Evolutionary conservation across 2,113 vertebrate genomes (phyloP).

Genomic region (Petrocephalus zakoni): DNA sequence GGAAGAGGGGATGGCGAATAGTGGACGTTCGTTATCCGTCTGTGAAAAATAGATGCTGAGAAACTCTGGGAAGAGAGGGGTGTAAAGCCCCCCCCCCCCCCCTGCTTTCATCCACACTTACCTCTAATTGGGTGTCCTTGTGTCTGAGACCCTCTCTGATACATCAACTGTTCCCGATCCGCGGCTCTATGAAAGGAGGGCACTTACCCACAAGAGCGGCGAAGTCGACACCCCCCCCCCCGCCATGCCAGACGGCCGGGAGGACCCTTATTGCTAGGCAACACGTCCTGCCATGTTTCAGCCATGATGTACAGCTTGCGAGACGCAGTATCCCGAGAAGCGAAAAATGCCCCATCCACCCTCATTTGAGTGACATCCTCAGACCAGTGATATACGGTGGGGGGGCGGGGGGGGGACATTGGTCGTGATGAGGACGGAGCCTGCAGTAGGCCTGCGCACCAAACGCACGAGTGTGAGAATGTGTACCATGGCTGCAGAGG

Average conservation of each 20-base stretch:
- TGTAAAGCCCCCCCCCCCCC: background rate
- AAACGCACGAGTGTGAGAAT: background rate
- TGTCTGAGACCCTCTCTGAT: conserved; percentile 2
- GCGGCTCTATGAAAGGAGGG: background rate
- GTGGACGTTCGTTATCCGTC: background rate
- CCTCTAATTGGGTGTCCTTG: conserved; percentile 9
- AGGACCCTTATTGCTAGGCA: background rate
- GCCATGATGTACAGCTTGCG: background rate
- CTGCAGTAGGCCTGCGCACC: background rate
- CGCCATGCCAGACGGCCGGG: background rate
- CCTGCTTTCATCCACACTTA: background rate
- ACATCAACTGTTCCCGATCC: background rate
- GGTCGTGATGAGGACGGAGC: background rate
- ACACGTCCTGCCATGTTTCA: background rate
- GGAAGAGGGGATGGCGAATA: background rate
- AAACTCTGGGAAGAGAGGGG: background rate
- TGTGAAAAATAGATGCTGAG: background rate
- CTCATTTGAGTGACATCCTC: background rate
- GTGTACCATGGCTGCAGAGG: background rate
- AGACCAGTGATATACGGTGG: background rate
- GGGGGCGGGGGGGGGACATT: background rate
- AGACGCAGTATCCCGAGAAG: background rate
- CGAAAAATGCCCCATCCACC: background rate
- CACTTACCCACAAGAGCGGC: background rate
- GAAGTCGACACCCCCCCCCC: background rate